Base-by-base conservation (phyloP, 2,797 vertebrate genomes). In the Leptodon cayanensis region DNA sequence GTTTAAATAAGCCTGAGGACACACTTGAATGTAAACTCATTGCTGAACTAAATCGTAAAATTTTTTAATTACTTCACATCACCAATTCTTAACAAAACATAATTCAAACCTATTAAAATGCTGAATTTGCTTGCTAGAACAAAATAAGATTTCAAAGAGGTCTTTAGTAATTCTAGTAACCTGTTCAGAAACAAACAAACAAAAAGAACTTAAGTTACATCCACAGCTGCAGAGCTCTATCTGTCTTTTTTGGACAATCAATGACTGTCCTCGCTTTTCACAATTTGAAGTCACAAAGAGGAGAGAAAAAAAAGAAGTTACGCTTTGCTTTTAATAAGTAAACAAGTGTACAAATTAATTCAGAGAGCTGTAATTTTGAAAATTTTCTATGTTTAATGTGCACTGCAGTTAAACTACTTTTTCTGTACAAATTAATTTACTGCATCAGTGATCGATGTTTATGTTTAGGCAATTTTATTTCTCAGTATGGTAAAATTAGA, bases 371-470 rank as follows among this genome's bases (percentile, higher is more conserved):
- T 98, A 98, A 98, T 98, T 98, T 97, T 97, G 97, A 97, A 97
- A 97, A 96, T 98, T 97, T 98, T 98, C 97, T 97, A 98, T 98
- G 98, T 98, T 98, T 98, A 98, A 98, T 98, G 98, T 98, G 98
- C 97, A 98, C 96, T 97, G 97, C 98, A 98, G 98, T 98, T 98
- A 98, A 98, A 98, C 97, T 98, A 98, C 97, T 98, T 98, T 98
- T 98, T 98, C 97, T 98, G 98, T 98, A 98, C 98, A 98, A 98
- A 98, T 98, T 98, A 98, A 98, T 98, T 98, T 98, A 98, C 98
- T 98, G 98, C 98, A 98, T 98, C 98, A 98, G 98, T 98, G 98
- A 98, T 98, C 98, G 98, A 98, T 98, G 98, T 98, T 98, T 98
- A 98, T 98, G 98, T 98, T 98, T 98, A 98, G 98, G 98, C 98